Conservation (phyloP, 1,140 invertebrate genomes). For the Elymnias hypermnestra region DNA sequence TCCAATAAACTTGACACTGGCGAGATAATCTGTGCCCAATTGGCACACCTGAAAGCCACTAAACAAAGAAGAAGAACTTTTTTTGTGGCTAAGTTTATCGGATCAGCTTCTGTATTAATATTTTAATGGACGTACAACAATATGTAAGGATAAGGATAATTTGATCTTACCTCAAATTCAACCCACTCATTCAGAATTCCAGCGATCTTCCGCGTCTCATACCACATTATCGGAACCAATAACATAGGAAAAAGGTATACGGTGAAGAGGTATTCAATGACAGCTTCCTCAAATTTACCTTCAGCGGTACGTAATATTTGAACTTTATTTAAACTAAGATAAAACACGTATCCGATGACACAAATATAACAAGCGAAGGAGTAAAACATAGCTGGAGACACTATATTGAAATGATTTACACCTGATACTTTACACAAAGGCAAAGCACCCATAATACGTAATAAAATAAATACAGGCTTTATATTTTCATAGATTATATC, state of each 20-base stretch:
- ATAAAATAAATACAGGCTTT: constrained; percentile 76
- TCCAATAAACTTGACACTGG: too few relatives aligned
- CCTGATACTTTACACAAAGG: constrained; percentile 74
- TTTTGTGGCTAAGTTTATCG: too few relatives aligned
- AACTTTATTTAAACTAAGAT: constrained; percentile 78
- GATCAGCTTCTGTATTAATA: too few relatives aligned
- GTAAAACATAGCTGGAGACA: constrained; percentile 76
- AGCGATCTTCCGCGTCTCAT: constrained; percentile 78
- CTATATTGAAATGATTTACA: constrained; percentile 65
- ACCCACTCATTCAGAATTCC: constrained; percentile 78
- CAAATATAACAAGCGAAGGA: constrained; percentile 72
- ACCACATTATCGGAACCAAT: constrained; percentile 78
- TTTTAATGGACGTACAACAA: too few relatives aligned
- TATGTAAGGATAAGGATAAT: too few relatives aligned
- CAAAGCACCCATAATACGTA: constrained; percentile 77
- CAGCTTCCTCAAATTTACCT: constrained; percentile 82
- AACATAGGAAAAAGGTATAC: constrained; percentile 80
- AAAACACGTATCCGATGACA: constrained; percentile 75
- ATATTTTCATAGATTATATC: constrained; percentile 78
- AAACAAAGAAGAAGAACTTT: too few relatives aligned
- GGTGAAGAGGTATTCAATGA: constrained; percentile 82
- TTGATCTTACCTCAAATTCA: constrained; percentile 78
- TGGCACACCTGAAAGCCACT: too few relatives aligned
- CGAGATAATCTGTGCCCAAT: too few relatives aligned
- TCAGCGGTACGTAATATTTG: constrained; percentile 77